These are phyloP conservation scores for Dermochelys coriacea DNA, from an alignment of 2,797 vertebrate genomes.

Conservation along the genomic window DNA sequence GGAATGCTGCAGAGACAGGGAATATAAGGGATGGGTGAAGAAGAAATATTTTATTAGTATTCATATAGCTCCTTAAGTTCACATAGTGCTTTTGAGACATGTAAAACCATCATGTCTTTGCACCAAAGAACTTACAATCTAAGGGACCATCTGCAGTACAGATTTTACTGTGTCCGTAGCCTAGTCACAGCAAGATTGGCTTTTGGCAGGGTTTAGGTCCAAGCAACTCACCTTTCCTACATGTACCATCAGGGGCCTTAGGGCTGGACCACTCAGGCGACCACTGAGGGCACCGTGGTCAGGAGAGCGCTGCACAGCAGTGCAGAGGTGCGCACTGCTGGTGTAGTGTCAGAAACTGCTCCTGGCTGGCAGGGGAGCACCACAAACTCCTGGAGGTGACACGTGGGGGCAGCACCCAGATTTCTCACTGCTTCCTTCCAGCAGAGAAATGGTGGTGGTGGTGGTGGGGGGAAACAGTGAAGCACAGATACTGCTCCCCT, in stretches of 20 bases:
- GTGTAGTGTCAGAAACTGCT: no score
- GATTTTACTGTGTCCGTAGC: neutral
- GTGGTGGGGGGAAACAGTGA: no score
- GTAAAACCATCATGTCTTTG: neutral
- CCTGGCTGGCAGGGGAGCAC: no score
- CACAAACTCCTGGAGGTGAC: no score
- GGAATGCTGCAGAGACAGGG: neutral
- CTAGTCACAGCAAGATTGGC: neutral
- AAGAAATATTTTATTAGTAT: neutral
- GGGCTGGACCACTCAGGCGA: no score
- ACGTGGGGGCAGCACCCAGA: no score
- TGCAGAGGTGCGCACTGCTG: no score
- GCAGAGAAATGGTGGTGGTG: no score
- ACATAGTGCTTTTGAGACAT: neutral
- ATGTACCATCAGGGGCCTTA: neutral
- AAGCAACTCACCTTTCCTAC: neutral
- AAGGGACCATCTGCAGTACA: neutral
- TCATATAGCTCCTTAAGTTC: neutral
- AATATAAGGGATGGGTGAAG: neutral
- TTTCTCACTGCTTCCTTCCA: no score
- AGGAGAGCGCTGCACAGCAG: no score
- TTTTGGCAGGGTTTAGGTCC: neutral
- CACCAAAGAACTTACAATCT: neutral
- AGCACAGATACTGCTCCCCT: no score
- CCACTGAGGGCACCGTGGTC: no score